Evolutionary conservation across 1,140 invertebrate genomes (phyloP).

Genomic region (Leptonema lineaticorne): DNA sequence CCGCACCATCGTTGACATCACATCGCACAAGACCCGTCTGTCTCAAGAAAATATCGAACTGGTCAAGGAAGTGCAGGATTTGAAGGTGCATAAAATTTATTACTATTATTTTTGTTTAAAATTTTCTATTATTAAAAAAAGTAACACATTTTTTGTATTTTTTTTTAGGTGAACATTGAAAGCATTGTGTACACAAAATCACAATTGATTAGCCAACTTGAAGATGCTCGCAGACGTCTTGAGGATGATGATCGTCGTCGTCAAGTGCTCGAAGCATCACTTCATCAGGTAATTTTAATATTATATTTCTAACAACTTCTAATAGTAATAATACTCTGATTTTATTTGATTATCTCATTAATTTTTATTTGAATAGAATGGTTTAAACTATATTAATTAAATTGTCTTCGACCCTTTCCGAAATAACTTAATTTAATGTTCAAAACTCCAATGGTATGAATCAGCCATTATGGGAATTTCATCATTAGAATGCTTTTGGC

Average conservation of each 20-base stretch:
- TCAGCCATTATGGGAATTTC: too few species aligned
- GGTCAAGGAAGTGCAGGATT: slow-evolving; percentile 89
- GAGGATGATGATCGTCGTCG: slow-evolving; percentile 95
- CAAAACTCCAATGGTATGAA: too few species aligned
- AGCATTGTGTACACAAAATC: slow-evolving; percentile 86
- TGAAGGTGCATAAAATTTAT: slow-evolving; percentile 74
- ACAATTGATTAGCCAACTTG: slow-evolving; percentile 84
- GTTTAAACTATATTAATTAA: too few species aligned
- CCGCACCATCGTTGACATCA: slow-evolving; percentile 92
- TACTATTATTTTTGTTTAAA: not conserved
- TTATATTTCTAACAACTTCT: not conserved
- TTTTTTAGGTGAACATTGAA: slow-evolving; percentile 79
- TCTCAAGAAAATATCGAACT: slow-evolving; percentile 93
- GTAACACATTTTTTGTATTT: not conserved
- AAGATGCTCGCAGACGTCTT: slow-evolving; percentile 88
- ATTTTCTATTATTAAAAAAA: not conserved
- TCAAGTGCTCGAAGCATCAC: slow-evolving; percentile 79
- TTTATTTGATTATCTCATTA: too few species aligned
- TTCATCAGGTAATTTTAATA: slow-evolving; percentile 69
- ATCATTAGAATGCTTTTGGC: too few species aligned
- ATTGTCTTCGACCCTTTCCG: too few species aligned
- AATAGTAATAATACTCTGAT: too few species aligned
- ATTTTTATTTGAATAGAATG: too few species aligned
- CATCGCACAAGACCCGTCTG: slow-evolving; percentile 83
- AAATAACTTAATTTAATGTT: too few species aligned